Percentiles rank a stretch among this genome's conserved stretches.
Conservation (phyloP, 1,140 invertebrate species). For the Cyphomyrmex costatus region DNA sequence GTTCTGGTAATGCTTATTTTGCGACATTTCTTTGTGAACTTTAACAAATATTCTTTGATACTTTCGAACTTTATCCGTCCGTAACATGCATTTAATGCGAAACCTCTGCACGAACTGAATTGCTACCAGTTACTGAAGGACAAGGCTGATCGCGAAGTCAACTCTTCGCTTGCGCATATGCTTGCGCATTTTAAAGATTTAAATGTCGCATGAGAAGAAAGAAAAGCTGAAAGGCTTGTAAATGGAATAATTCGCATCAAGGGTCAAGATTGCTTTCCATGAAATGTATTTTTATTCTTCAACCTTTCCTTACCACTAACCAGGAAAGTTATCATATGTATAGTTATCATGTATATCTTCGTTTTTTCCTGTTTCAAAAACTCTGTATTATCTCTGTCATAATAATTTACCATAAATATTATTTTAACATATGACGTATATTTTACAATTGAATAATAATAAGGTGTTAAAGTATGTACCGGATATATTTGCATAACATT, state of each 20-base stretch:
- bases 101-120: constrained; percentile 2
- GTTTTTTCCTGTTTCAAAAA: not conserved
- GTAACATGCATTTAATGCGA: not conserved
- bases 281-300: constrained; percentile 12
- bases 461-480: not conserved
- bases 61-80: not conserved
- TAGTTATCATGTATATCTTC: not conserved
- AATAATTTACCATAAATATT: not conserved
- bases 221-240: constrained; percentile 1
- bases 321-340: not conserved
- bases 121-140: not conserved
- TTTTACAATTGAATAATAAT: not conserved
- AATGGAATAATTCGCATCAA: not conserved
- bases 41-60: not conserved
- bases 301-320: not conserved
- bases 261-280: constrained; percentile 1
- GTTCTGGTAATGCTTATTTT: not conserved
- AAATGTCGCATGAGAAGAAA: constrained; percentile 22
- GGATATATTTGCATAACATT: not conserved
- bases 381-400: not conserved
- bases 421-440: not conserved
- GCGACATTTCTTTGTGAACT: constrained; percentile 6
- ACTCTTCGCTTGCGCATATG: not conserved
- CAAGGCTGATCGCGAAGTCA: not conserved
- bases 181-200: constrained; percentile 32